These are phyloP conservation scores for Chloroclysta siterata DNA, from an alignment of 2,888 invertebrate genomes.

Conservation along the genomic window DNA sequence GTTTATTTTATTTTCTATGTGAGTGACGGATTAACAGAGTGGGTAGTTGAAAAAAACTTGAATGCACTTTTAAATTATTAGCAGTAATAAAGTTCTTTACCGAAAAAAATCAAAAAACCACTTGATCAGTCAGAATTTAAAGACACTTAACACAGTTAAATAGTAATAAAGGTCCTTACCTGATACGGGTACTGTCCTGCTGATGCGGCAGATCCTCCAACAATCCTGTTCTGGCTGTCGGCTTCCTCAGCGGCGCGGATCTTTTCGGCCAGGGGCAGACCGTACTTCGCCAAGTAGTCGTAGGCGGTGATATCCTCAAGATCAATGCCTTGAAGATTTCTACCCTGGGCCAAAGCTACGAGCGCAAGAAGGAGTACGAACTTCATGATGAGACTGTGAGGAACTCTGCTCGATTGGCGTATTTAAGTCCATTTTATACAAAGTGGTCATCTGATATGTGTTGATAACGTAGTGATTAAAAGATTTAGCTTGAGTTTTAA, in stretches of 20 bases:
- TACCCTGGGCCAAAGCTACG: conserved; percentile 39
- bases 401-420: not conserved
- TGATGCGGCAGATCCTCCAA: conserved; percentile 48
- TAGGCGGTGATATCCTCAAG: conserved; percentile 42
- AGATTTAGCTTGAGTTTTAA: not conserved
- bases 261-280: conserved; percentile 50
- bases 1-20: no score
- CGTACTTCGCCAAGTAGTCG: conserved; percentile 51
- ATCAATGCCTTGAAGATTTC: conserved; percentile 18
- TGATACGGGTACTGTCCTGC: conserved; percentile 51
- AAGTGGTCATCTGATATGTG: not conserved
- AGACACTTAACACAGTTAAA: no score
- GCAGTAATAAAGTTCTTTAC: no score
- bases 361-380: conserved; percentile 35
- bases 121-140: no score
- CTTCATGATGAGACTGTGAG: conserved; percentile 31
- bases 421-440: conserved; percentile 12
- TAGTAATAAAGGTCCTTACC: conserved; percentile 13
- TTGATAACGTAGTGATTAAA: conserved; percentile 7
- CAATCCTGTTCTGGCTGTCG: conserved; percentile 43
- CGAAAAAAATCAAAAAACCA: no score
- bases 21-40: no score
- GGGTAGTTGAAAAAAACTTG: no score
- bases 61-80: no score
- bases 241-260: conserved; percentile 48